phyloP scores from a whole-genome alignment of 2,888 invertebrate species.

The Dicranocentrus wangi region DNA sequence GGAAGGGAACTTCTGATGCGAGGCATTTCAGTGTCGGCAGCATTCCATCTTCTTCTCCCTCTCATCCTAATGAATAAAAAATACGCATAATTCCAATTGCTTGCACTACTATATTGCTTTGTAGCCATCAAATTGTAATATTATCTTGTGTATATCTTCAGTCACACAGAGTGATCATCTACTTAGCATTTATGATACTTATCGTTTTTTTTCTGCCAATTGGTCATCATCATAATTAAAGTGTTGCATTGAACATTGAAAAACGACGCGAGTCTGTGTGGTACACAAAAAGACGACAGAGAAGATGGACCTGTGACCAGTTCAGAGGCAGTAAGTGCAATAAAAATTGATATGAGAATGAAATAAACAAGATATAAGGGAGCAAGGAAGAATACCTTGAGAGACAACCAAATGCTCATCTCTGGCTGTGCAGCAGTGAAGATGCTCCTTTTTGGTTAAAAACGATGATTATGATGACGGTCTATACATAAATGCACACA shows the following conservation, averaged over 20 bases:
- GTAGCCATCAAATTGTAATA: conserved; percentile 36
- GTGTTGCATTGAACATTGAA: conserved; percentile 41
- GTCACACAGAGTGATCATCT: conserved; percentile 5
- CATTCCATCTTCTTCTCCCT: conserved; percentile 42
- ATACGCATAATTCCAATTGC: not conserved
- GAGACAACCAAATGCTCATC: not conserved
- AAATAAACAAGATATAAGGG: conserved; percentile 18
- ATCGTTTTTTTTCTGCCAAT: conserved; percentile 51
- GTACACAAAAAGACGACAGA: not conserved
- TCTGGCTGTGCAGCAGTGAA: not conserved
- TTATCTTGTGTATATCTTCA: conserved; percentile 2
- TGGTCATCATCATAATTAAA: conserved; percentile 52
- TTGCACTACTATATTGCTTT: conserved; percentile 48
- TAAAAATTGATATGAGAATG: conserved; percentile 45
- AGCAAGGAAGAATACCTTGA: conserved; percentile 52
- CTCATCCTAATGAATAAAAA: conserved; percentile 28
- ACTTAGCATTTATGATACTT: conserved; percentile 53
- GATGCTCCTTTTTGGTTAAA: conserved; percentile 45
- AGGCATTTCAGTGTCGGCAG: conserved; percentile 47
- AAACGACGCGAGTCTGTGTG: not conserved
- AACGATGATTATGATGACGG: conserved; percentile 25
- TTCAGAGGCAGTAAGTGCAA: conserved; percentile 26
- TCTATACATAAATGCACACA: conserved; percentile 4
- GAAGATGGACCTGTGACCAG: conserved; percentile 53
- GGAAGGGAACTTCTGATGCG: conserved; percentile 5